A percentile compares a stretch with the other conserved stretches of the same genome.
phyloP scores from a whole-genome alignment of 2,888 invertebrate species.

The Parascotia fuliginaria region DNA sequence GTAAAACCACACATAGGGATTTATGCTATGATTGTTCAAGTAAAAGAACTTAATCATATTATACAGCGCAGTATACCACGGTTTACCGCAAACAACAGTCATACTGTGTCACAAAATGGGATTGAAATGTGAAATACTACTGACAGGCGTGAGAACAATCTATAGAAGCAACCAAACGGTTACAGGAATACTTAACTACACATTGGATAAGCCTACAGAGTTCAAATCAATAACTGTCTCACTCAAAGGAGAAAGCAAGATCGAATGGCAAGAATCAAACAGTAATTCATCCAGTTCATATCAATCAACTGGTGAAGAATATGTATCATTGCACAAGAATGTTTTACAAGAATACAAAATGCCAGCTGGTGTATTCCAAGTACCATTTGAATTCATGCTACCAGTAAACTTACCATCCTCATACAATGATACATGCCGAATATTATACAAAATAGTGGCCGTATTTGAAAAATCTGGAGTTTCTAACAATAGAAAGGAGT shows the following conservation, averaged over 20 bases:
- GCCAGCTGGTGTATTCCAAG: slow-evolving; percentile 27
- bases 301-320: slow-evolving; percentile 21
- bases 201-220: slow-evolving; percentile 18
- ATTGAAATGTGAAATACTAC: background rate
- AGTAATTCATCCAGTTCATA: background rate
- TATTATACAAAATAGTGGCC: background rate
- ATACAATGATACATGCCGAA: background rate
- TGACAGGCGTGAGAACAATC: slow-evolving; percentile 10
- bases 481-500: background rate
- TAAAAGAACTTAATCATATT: background rate
- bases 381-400: slow-evolving; percentile 36
- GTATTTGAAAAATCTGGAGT: background rate
- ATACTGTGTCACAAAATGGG: background rate
- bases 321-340: slow-evolving; percentile 7
- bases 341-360: slow-evolving; percentile 1
- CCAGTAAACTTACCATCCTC: slow-evolving; percentile 13
- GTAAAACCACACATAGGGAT: no score
- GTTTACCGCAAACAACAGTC: background rate
- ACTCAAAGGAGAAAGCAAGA: slow-evolving; percentile 19
- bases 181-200: slow-evolving; percentile 23
- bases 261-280: slow-evolving; percentile 1
- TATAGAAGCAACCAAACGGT: slow-evolving; percentile 5
- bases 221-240: slow-evolving; percentile 18
- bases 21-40: background rate
- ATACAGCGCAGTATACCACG: background rate